Evolutionary conservation across 2,888 invertebrate species (phyloP).

Genomic region (Eubasilissa splendida): DNA sequence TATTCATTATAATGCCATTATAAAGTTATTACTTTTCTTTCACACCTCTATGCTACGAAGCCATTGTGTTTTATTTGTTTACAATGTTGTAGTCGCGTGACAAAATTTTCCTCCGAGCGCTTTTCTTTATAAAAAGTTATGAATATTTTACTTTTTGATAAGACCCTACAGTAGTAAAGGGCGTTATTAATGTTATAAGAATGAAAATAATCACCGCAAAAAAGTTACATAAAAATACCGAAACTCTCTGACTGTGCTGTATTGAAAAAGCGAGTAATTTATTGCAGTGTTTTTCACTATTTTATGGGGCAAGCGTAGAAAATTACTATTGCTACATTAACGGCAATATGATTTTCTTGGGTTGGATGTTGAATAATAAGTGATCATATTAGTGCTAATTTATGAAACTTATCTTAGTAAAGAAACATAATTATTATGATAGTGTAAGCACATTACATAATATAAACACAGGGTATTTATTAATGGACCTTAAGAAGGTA

Average conservation of each 20-base stretch:
- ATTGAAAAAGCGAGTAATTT: neutral
- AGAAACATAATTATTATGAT: too few species aligned
- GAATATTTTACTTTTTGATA: slow-evolving; percentile 27
- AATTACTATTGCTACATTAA: neutral
- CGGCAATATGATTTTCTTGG: too few species aligned
- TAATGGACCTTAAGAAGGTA: too few species aligned
- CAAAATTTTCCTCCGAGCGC: slow-evolving; percentile 24
- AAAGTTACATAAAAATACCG: too few species aligned
- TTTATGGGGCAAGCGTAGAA: slow-evolving; percentile 4
- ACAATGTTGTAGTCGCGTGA: slow-evolving; percentile 40
- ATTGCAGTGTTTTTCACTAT: neutral
- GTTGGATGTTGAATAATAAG: too few species aligned
- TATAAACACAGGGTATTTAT: too few species aligned
- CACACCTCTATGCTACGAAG: neutral
- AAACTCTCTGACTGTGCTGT: too few species aligned
- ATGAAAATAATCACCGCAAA: slow-evolving; percentile 17
- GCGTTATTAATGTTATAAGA: slow-evolving; percentile 25
- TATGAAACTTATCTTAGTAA: too few species aligned
- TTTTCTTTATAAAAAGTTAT: slow-evolving; percentile 12
- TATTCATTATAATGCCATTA: slow-evolving; percentile 37
- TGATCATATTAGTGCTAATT: too few species aligned
- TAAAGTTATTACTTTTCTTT: slow-evolving; percentile 24
- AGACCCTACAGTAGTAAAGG: neutral
- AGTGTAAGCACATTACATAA: too few species aligned
- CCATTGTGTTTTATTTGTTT: slow-evolving; percentile 42